These are phyloP conservation scores for Okamejei kenojei DNA, from an alignment of 2,797 vertebrate genomes.

Conservation along the genomic window DNA sequence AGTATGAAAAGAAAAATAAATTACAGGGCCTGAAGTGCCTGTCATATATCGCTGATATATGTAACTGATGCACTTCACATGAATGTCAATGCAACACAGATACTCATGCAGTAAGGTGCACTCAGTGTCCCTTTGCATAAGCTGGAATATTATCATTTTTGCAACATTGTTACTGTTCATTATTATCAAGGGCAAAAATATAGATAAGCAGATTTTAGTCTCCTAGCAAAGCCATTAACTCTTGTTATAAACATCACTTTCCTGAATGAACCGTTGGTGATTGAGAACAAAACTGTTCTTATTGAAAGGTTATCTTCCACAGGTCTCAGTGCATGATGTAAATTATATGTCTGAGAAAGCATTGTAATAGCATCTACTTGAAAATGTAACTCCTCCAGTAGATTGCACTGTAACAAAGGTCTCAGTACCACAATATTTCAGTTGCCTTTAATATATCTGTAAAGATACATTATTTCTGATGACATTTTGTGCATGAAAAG, in stretches of 20 bases:
- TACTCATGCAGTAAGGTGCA: not conserved
- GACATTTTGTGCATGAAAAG: not conserved
- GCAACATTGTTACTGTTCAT: not conserved
- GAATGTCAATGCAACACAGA: not conserved
- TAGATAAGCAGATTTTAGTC: not conserved
- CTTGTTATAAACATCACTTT: not conserved
- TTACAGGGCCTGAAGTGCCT: not conserved
- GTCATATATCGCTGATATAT: not conserved
- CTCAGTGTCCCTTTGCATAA: not conserved
- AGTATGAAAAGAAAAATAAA: conserved; percentile 27
- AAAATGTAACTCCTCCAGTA: conserved; percentile 5
- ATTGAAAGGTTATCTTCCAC: not conserved
- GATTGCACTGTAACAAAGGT: not conserved
- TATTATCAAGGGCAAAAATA: conserved; percentile 1
- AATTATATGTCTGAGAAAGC: not conserved
- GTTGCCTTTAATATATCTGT: not conserved
- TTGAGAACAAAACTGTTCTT: conserved; percentile 16
- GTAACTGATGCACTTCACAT: not conserved
- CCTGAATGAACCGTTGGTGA: not conserved
- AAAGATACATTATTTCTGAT: not conserved
- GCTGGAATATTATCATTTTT: not conserved
- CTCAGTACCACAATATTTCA: not conserved
- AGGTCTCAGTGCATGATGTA: not conserved
- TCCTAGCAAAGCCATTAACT: not conserved
- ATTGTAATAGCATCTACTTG: not conserved